phyloP scores from a whole-genome alignment of 2,797 vertebrate genomes.

The Halcyon leucocephala region DNA sequence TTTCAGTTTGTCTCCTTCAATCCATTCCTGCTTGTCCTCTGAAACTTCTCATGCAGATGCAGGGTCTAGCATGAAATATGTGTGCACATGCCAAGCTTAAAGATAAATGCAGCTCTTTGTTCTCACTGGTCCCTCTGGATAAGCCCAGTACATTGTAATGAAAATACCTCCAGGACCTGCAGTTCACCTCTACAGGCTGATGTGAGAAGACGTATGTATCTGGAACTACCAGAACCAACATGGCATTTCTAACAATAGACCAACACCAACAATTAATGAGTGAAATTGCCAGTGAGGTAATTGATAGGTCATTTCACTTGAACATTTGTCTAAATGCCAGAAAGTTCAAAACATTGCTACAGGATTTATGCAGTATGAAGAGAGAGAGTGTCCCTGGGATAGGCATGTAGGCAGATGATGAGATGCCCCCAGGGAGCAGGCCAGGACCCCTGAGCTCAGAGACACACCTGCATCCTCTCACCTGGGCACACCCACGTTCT shows the following conservation, averaged over 20 bases:
- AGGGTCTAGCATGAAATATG: background rate
- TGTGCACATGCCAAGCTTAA: background rate
- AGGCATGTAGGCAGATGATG: accelerated
- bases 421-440: background rate
- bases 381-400: background rate
- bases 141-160: background rate
- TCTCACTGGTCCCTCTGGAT: background rate
- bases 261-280: background rate
- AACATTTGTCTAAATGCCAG: background rate
- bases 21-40: background rate
- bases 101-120: background rate
- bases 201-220: background rate
- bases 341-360: background rate
- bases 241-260: background rate
- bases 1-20: constrained; percentile 22
- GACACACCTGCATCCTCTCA: background rate
- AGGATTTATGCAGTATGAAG: background rate
- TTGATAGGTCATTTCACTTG: background rate
- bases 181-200: background rate
- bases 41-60: background rate
- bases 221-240: background rate
- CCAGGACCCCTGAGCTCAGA: background rate
- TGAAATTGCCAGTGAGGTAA: background rate
- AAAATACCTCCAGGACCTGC: background rate
- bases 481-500: background rate